Evolutionary conservation across 2,113 vertebrate genomes (phyloP).

Genomic region (Pipra filicauda): DNA sequence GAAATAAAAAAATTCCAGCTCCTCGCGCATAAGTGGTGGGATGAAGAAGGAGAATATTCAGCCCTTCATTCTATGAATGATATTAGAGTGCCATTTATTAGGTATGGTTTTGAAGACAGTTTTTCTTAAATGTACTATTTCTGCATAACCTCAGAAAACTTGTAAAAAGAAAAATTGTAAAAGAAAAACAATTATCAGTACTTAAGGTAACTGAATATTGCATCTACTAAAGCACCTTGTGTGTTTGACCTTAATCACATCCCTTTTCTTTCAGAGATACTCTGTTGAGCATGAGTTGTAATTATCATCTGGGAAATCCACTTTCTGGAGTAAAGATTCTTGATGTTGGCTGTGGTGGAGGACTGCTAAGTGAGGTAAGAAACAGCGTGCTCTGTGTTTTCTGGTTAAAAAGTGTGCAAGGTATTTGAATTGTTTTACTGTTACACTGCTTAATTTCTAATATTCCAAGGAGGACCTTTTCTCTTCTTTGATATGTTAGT

Average conservation of each 20-base stretch:
- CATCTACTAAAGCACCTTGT: not conserved
- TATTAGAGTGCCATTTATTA: conserved; percentile 93
- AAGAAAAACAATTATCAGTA: not conserved
- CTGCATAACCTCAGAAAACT: not conserved
- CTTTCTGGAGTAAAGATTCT: conserved; percentile 85
- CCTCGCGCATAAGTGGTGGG: conserved; percentile 92
- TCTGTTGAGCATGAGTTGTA: conserved; percentile 79
- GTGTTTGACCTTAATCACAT: not conserved
- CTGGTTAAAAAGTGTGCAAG: not conserved
- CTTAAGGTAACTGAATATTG: not conserved
- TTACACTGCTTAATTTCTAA: not conserved
- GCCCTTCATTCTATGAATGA: conserved; percentile 94
- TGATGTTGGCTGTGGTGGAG: conserved; percentile 94
- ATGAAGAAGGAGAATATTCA: conserved; percentile 86
- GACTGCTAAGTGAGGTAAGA: conserved; percentile 89
- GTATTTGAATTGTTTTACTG: not conserved
- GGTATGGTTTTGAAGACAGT: conserved; percentile 70
- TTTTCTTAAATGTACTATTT: not conserved
- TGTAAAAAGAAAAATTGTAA: too few species aligned
- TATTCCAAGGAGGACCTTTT: not conserved
- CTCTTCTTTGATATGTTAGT: not conserved
- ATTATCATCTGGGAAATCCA: conserved; percentile 79
- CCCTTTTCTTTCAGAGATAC: conserved; percentile 82
- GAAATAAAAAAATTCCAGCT: conserved; percentile 89
- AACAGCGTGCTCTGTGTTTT: not conserved